Evolutionary conservation across 2,888 invertebrate species (phyloP), one percentile per base, ranked within the genome.

Genomic region (Celastrina argiolus): DNA sequence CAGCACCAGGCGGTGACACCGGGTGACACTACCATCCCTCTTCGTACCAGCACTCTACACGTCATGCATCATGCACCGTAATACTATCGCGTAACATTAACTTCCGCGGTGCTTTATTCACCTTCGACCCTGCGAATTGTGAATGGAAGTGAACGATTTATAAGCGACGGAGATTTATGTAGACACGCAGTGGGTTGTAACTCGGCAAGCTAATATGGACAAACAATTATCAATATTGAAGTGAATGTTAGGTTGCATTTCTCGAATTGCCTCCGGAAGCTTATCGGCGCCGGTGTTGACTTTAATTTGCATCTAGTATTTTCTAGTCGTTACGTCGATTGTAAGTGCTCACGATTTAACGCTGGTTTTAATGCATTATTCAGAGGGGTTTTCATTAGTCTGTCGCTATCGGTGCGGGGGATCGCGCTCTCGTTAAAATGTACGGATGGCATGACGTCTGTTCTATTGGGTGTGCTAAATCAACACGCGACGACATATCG

Each of bases 321-420:
- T 84, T 87, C 85, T 80, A 81, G 81, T 84, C 79, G 85, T 83
- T 79, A 78, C 79, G 79, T 80, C 81, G 84, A 88, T 87, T 85
- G 86, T 84, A 81, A 82, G 84, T 85, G 85, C 87, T 87, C 90
- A 90, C 89, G 90, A 88, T 89, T 89, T 88, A 90, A 89, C 88
- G 88, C 90, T 85, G 78, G 87, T 88, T 88, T 90, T 86, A 88
- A 90, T 91, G 90, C 90, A 91, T 91, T 91, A 90, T 91, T 91
- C 90, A 91, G 82, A 83, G 81, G 84, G 82, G 88, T 88, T 91
- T 91, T 90, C 90, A 91, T 91, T 91, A 89, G 84, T 78, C 83
- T 84, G 84, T 85, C 81, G 78, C 79, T 88, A 91, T 91, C 90
- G 84, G 84, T 78, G 84, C 80, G 78, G 81, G 75, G 76, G 80